A percentile compares a stretch with the other conserved stretches of the same genome.
phyloP scores from a whole-genome alignment of 1,140 invertebrate species.

The Brachionus paranguensis region DNA sequence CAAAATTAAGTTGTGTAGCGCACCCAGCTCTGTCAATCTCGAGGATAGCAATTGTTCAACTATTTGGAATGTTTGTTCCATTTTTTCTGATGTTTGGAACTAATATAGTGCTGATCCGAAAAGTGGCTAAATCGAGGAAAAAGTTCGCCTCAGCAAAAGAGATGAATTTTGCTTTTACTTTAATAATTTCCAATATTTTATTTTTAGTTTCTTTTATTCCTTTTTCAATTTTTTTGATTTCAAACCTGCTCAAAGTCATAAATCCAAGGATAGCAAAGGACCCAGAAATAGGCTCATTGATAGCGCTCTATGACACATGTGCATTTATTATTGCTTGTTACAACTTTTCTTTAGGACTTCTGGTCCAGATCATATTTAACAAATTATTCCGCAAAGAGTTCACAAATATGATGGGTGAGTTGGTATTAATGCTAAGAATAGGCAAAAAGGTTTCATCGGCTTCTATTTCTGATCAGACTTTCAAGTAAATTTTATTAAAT shows the following conservation, averaged over 20 bases:
- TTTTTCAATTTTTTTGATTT: neutral
- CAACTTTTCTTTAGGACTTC: neutral
- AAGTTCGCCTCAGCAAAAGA: neutral
- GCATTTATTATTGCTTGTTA: neutral
- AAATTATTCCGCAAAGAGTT: neutral
- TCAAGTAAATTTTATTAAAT: neutral
- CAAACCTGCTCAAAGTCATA: neutral
- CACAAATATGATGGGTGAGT: neutral
- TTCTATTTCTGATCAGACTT: neutral
- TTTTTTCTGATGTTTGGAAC: slow-evolving; percentile 8
- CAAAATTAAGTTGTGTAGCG: neutral
- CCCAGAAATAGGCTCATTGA: neutral
- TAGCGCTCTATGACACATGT: neutral
- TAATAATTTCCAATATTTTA: neutral
- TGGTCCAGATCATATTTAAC: neutral
- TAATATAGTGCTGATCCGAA: neutral
- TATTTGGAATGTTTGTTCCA: neutral
- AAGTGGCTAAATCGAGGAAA: neutral
- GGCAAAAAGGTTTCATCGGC: neutral
- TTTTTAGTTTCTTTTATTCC: neutral
- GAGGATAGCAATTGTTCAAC: neutral
- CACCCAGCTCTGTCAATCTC: neutral
- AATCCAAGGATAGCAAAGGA: neutral
- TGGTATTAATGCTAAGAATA: neutral
- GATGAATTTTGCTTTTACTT: neutral